Base-by-base conservation (phyloP, 2,797 vertebrate genomes). In the Myripristis jacobus region DNA sequence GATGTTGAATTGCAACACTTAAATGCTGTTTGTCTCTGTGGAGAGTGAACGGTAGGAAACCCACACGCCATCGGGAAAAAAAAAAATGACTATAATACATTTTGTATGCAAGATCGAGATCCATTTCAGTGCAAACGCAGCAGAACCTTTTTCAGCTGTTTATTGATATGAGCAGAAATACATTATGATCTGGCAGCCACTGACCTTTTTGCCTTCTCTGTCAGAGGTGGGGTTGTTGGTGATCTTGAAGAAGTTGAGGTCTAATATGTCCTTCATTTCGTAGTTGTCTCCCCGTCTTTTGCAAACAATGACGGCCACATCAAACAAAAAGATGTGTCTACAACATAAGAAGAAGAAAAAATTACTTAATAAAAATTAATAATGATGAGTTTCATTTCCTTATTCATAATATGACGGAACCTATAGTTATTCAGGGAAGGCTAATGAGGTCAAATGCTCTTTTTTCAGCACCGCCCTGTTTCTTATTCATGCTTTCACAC, bases 231-330 rank as follows among this genome's bases (percentile, higher is more conserved):
- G 96, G 76, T 97, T 98, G 87, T 97, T 95, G 29, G 95, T 96
- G 83, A 98, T 95, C 91, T 96, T 98, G 89, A 96, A 98, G 87
- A 89, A 91, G 83, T 96, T 95, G 61, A 98, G 96, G 91, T 98
- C 96, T 43, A 98, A 96, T 31, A 98, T 92, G 77, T 98, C 96
- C 87, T 96, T 98, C 96, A 98, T 96, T 90, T 98, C 97, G n/a
- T 98, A 98, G 92, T 96, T 96, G 89, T 98, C 95, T 12, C 97
- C 97, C 84, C 96, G 92, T 62, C 97, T 89, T 89, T 98, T 98
- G 83, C 97, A 98, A 53, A 98, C 93, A 31, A 98, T 95, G 64
- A 95, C 95, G 15, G 96, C 97, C 71, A 95, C 79, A 73, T 98
- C 97, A 77, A 98, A 98, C 75, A 98, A 88, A 87, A 98, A 98